Evolutionary conservation across 23 tunicate genomes (phyloP), one percentile per base, ranked within the genome.

Genomic region (Trididemnum miniatum): DNA sequence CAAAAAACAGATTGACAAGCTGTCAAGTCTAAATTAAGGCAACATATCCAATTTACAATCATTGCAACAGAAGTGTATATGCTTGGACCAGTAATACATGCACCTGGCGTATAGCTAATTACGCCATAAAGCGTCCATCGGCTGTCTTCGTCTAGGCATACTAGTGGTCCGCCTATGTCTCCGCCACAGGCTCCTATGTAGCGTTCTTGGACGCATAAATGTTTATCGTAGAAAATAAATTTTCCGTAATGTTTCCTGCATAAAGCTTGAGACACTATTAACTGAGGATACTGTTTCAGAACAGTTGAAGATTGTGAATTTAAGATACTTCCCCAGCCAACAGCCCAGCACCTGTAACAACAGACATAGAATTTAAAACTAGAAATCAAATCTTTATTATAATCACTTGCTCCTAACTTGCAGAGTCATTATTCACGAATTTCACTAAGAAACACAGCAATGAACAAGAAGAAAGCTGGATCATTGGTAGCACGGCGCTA

Each of bases 101-200:
- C 78, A 0, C 23, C 40, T n/a, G 97, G 87, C 0, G 87, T 89
- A 74, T 80, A 91, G 65, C 97, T 91, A 51, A 89, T 80, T 62
- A 80, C 90, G 37, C 97, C 90, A 51, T 82, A 80, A 1, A 91
- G 87, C 32, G 85, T 83, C 97, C 97, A 91, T 82, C 57, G 64
- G 9, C 63, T 78, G 80, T 91, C 97, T 15, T 64, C 77, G 20
- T 85, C 84, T 32, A 76, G 84, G 65, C 97, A 91, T 35, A 91
- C 90, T 23, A 91, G 76, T 1, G 97, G 90, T 36, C 97, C 90
- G 0, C 97, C 97, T 51, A 85, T 77, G 64, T 91, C 97, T 22
- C 97, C 97, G 38, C 86, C 86, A 57, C 90, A 85, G 9, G 90
- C 81, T 0, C 87, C 97, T 31, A 28, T 66, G 1, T 82, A 26